Evolutionary conservation across 2,797 vertebrate genomes (phyloP), one percentile per base, ranked within the genome.

Genomic region (Erithacus rubecula): DNA sequence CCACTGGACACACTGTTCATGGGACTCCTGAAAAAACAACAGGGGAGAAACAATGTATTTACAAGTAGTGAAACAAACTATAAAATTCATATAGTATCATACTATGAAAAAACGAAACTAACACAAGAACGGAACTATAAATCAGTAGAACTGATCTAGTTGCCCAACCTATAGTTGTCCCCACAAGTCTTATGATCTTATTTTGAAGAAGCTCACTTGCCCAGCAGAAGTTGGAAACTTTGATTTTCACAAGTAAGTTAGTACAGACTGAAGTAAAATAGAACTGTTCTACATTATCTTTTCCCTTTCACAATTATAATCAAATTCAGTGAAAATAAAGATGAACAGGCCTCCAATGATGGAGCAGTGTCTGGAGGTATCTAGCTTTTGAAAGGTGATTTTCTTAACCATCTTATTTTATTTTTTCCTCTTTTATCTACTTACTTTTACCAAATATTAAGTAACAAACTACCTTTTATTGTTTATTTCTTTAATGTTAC

Each of bases 1-100:
- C 99, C 99, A 99, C 85, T 99, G 99, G 43, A 99, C 98, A 69
- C 99, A 99, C 41, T 99, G 99, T 47, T 99, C 99, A 93, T 99
- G 99, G 58, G 99, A 99, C 60, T 99, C 99, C 99, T 99, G 89
- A 81, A 97, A 97, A 95, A 83, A 36, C 39, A 68, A n/a, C 21
- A 83, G 5, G 1, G 11, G 13, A 87, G 30, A 95, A 82, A 72
- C 24, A 53, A 90, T 20, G 11, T 24, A 63, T 26, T 82, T 70
- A 60, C 39, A 43, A 15, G n/a, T 10, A 67, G 15, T 26, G 37
- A 77, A 84, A 70, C 15, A 60, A 88, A 44, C 3, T 8, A 14
- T 30, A 75, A 58, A 78, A 86, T 63, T 79, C 26, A 75, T 30
- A 53, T 0, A 49, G 27, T 43, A 49, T 27, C 41, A 51, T 29